Conservation (phyloP, 2,797 vertebrate genomes). For the Mareca penelope region DNA sequence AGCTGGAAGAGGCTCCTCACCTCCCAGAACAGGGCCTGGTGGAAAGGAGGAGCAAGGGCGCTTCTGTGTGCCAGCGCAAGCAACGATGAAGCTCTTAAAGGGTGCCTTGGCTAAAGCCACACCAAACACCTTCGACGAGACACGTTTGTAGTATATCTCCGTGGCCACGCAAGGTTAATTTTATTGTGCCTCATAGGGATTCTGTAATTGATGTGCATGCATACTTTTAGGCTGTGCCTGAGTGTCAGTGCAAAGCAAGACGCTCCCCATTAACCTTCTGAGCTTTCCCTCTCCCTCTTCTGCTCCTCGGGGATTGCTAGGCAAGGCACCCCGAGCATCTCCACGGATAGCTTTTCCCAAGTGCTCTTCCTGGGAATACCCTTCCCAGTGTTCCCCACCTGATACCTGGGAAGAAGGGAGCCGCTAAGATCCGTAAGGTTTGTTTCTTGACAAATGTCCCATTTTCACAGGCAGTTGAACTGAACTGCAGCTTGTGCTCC, state of each 20-base stretch:
- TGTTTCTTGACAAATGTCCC: slow-evolving; percentile 83
- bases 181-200: slow-evolving; percentile 67
- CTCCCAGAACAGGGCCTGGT: background rate
- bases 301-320: background rate
- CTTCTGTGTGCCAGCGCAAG: background rate
- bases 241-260: slow-evolving; percentile 29
- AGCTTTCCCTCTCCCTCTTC: background rate
- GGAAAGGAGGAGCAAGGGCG: background rate
- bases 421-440: slow-evolving; percentile 70
- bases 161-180: slow-evolving; percentile 70
- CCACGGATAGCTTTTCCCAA: background rate
- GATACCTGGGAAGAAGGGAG: slow-evolving; percentile 67
- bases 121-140: background rate
- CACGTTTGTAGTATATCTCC: slow-evolving; percentile 15
- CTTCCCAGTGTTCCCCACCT: slow-evolving; percentile 55
- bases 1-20: slow-evolving; percentile 8
- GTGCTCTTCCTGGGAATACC: background rate
- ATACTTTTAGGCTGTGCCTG: slow-evolving; percentile 8
- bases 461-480: slow-evolving; percentile 85
- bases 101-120: background rate
- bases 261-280: background rate
- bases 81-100: slow-evolving; percentile 8
- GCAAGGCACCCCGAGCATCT: background rate
- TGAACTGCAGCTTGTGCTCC: slow-evolving; percentile 80
- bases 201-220: slow-evolving; percentile 58